phyloP scores from a whole-genome alignment of 2,888 invertebrate genomes.

The Xanthorhoe designata region DNA sequence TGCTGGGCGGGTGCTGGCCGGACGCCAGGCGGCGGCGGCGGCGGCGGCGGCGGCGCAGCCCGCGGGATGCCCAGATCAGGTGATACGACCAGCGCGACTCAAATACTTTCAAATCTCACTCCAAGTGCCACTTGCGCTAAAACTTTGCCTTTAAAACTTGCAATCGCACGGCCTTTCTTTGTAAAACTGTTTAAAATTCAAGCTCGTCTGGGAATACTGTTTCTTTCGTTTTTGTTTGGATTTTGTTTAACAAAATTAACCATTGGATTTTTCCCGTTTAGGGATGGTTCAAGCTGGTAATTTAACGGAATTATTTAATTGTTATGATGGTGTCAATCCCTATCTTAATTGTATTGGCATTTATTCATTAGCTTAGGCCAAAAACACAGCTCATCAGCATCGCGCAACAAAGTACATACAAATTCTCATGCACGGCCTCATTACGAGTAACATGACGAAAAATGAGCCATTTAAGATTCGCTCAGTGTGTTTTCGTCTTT shows the following conservation, averaged over 20 bases:
- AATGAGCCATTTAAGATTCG: too few species aligned
- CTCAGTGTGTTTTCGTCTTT: too few species aligned
- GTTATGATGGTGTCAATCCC: too few species aligned
- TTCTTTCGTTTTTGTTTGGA: background rate
- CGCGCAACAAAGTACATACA: too few species aligned
- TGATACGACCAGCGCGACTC: background rate
- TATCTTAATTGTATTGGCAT: too few species aligned
- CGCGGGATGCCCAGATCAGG: background rate
- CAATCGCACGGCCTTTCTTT: background rate
- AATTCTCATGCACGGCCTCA: too few species aligned
- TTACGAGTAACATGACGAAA: too few species aligned
- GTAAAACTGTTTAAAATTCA: slow-evolving; percentile 10
- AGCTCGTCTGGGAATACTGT: slow-evolving; percentile 3
- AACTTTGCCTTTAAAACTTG: slow-evolving; percentile 8
- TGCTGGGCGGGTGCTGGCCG: background rate
- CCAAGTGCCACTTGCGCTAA: slow-evolving; percentile 4
- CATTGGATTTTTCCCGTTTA: background rate
- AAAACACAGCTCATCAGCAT: too few species aligned
- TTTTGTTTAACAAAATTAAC: background rate
- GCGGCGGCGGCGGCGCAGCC: background rate
- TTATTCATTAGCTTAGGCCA: too few species aligned
- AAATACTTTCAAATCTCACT: slow-evolving; percentile 13
- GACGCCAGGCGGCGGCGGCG: background rate
- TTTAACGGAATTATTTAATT: background rate
- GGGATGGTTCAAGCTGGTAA: background rate